Conservation (phyloP, 1,140 invertebrate species). For the Philotrypesis tridentata region DNA sequence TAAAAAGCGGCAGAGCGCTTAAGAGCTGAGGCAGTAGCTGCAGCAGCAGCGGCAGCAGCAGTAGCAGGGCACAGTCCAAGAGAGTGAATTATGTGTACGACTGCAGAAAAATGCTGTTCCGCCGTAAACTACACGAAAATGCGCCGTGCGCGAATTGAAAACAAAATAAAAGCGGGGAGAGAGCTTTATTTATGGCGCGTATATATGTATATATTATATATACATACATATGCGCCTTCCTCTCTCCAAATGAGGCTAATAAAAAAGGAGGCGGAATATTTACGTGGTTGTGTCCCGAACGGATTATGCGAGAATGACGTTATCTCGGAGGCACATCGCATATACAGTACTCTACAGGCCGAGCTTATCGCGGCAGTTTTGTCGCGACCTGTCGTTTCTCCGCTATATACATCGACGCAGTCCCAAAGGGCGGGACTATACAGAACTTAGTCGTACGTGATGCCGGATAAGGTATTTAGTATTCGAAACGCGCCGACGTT, state of each 20-base stretch:
- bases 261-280: neutral
- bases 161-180: neutral
- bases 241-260: neutral
- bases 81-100: too few species aligned
- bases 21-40: too few species aligned
- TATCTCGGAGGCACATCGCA: neutral
- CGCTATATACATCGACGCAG: neutral
- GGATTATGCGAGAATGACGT: slow-evolving; percentile 2
- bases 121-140: too few species aligned
- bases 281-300: neutral
- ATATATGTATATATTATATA: neutral
- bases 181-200: too few species aligned
- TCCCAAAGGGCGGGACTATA: neutral
- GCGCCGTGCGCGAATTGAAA: neutral
- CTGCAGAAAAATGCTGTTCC: too few species aligned
- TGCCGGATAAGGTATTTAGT: neutral
- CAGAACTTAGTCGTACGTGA: neutral
- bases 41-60: too few species aligned
- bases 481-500: neutral
- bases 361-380: slow-evolving; percentile 15
- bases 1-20: neutral
- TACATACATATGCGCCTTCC: too few species aligned
- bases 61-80: too few species aligned
- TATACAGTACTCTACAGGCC: too few species aligned
- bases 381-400: neutral